Evolutionary conservation across 2,888 invertebrate species (phyloP).

Genomic region (Chorisops tibialis): DNA sequence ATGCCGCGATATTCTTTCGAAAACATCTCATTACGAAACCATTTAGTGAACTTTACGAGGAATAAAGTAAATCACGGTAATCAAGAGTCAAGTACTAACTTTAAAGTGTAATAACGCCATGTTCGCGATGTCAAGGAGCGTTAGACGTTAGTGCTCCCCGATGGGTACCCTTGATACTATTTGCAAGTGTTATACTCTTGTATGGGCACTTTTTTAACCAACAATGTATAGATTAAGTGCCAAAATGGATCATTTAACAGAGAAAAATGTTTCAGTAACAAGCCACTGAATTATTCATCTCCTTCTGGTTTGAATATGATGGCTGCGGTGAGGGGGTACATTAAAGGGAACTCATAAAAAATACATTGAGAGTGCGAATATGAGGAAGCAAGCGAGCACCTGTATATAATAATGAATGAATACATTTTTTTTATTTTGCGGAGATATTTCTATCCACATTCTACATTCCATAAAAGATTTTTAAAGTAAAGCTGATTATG

Average conservation of each 20-base stretch:
- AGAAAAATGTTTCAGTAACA: conserved; percentile 29
- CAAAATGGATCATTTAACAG: conserved; percentile 31
- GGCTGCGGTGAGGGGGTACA: conserved; percentile 14
- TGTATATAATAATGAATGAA: no score
- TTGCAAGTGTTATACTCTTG: neutral
- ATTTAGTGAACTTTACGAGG: conserved; percentile 21
- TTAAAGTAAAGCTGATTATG: no score
- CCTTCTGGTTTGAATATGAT: neutral
- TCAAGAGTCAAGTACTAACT: conserved; percentile 9
- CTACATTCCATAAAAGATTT: no score
- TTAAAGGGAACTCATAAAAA: conserved; percentile 26
- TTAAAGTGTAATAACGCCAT: conserved; percentile 15
- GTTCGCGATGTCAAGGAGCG: conserved; percentile 21
- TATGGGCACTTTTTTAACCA: neutral
- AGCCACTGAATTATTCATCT: conserved; percentile 29
- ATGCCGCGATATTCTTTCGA: conserved; percentile 2
- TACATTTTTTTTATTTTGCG: no score
- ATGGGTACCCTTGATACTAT: neutral
- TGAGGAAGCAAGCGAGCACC: no score
- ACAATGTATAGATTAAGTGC: conserved; percentile 27
- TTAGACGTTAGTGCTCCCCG: conserved; percentile 13
- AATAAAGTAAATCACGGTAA: conserved; percentile 23
- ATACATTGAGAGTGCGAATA: neutral
- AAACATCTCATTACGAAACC: conserved; percentile 23
- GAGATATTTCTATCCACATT: no score